These are phyloP conservation scores for Rotaria macrura DNA, from an alignment of 2,888 invertebrate genomes.

Conservation along the genomic window DNA sequence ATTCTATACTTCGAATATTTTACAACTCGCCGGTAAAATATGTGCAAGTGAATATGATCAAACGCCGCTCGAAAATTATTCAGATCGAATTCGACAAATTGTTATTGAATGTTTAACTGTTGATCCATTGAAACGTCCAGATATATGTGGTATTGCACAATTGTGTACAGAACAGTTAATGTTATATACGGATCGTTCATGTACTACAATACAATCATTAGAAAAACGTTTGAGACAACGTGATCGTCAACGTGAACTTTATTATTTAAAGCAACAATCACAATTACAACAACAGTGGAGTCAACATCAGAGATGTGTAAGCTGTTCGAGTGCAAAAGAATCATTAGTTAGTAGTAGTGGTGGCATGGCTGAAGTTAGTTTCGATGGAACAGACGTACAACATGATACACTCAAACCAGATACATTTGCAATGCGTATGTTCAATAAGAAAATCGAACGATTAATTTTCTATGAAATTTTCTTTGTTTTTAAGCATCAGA, in stretches of 20 bases:
- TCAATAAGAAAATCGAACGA: too few species aligned
- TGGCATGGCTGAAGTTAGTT: background rate
- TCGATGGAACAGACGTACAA: background rate
- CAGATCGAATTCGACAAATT: background rate
- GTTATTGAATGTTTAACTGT: background rate
- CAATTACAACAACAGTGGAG: background rate
- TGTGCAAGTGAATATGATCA: conserved; percentile 28
- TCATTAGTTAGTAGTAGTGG: background rate
- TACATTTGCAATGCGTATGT: background rate
- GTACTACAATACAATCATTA: background rate
- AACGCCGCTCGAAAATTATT: background rate
- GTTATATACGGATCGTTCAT: background rate
- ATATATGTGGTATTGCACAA: background rate
- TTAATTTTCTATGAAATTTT: too few species aligned
- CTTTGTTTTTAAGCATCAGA: background rate
- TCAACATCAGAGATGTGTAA: background rate
- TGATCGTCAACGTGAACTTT: background rate
- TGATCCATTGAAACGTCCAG: background rate
- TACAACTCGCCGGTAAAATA: conserved; percentile 49
- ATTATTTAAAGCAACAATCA: background rate
- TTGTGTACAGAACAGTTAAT: conserved; percentile 5
- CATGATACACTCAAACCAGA: background rate
- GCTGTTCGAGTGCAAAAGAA: conserved; percentile 8
- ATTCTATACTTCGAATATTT: conserved; percentile 50
- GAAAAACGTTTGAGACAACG: background rate